Evolutionary conservation across 2,888 invertebrate genomes (phyloP).

Genomic region (Papilio elwesi): DNA sequence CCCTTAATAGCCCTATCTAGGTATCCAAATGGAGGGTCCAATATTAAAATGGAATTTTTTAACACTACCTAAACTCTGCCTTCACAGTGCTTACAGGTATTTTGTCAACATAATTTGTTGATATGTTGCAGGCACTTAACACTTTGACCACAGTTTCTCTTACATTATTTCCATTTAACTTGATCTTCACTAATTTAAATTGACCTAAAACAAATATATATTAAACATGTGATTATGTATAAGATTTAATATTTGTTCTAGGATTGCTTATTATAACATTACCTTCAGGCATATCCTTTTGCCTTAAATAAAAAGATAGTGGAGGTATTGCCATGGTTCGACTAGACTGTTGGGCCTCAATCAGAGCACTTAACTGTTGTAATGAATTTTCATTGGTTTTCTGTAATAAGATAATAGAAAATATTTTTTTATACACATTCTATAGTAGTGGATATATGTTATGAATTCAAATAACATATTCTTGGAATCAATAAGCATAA

Average conservation of each 20-base stretch:
- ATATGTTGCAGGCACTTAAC: conserved; percentile 91
- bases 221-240: not conserved
- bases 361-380: conserved; percentile 92
- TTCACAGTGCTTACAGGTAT: conserved; percentile 76
- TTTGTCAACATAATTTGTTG: conserved; percentile 94
- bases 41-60: conserved; percentile 16
- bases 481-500: no score
- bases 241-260: not conserved
- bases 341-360: conserved; percentile 90
- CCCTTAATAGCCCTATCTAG: not conserved
- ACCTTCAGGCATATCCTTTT: conserved; percentile 85
- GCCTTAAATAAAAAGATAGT: conserved; percentile 91
- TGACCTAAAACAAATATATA: conserved; percentile 76
- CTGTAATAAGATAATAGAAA: conserved; percentile 74
- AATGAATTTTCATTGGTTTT: conserved; percentile 95
- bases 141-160: conserved; percentile 90
- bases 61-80: conserved; percentile 59
- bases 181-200: conserved; percentile 90
- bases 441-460: no score
- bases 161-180: conserved; percentile 87
- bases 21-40: not conserved
- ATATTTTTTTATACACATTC: no score
- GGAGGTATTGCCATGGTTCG: conserved; percentile 84
- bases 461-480: no score
- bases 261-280: conserved; percentile 33